These are phyloP conservation scores for Agrochola macilenta DNA, from an alignment of 2,888 invertebrate genomes.

Conservation along the genomic window DNA sequence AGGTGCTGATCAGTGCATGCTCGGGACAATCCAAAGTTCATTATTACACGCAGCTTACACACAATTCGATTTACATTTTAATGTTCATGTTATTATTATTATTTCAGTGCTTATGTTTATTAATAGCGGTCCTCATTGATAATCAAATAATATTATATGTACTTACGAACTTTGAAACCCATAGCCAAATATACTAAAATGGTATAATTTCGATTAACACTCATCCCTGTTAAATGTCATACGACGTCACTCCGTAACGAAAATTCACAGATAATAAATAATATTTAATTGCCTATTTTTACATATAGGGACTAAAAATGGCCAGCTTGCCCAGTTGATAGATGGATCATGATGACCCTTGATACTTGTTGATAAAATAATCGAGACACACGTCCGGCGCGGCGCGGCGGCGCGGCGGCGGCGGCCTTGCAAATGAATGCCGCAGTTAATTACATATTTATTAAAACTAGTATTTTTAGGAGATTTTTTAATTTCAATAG, in stretches of 20 bases:
- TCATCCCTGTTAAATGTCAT: constrained; percentile 20
- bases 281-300: not conserved
- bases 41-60: too few species aligned
- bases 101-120: too few species aligned
- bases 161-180: not conserved
- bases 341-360: not conserved
- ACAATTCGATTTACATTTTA: too few species aligned
- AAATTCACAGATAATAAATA: constrained; percentile 27
- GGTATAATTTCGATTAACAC: constrained; percentile 17
- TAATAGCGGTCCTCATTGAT: not conserved
- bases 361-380: not conserved
- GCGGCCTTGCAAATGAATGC: not conserved
- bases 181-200: constrained; percentile 12
- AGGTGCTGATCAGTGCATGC: not conserved
- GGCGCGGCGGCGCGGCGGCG: not conserved
- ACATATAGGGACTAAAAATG: not conserved
- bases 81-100: not conserved
- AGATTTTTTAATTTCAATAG: not conserved
- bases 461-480: not conserved
- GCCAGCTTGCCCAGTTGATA: not conserved
- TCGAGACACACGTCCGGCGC: not conserved
- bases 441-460: not conserved
- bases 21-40: not conserved
- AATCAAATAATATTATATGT: not conserved
- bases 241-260: not conserved